Percentiles rank a stretch among this genome's conserved stretches.
Conservation (phyloP, 2,888 invertebrate genomes). For the Drosophila sordidula region DNA sequence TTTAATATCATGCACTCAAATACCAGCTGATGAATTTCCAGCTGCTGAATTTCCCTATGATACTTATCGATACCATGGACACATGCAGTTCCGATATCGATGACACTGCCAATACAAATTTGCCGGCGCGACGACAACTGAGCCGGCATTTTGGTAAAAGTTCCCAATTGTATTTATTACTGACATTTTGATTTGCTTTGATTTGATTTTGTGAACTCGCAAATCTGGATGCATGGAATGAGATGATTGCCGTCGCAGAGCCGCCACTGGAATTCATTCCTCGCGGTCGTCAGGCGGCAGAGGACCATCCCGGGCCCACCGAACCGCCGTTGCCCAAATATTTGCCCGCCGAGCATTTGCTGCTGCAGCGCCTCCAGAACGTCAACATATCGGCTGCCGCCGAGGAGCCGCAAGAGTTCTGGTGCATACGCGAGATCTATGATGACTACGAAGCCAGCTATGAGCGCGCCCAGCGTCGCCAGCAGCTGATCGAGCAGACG, state of each 20-base stretch:
- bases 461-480: conserved; percentile 56
- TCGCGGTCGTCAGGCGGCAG: conserved; percentile 92
- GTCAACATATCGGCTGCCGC: conserved; percentile 90
- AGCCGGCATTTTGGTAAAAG: conserved; percentile 44
- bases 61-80: conserved; percentile 7
- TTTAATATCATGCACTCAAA: not conserved
- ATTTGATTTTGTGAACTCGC: conserved; percentile 79
- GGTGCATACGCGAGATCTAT: conserved; percentile 87
- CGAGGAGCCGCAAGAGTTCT: conserved; percentile 86
- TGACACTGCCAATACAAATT: conserved; percentile 38
- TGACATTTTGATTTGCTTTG: not conserved
- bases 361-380: conserved; percentile 90
- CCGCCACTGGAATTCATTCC: conserved; percentile 96
- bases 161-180: not conserved
- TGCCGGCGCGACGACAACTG: conserved; percentile 44
- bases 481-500: conserved; percentile 58
- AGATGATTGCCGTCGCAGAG: conserved; percentile 95
- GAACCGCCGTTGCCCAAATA: conserved; percentile 85
- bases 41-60: not conserved
- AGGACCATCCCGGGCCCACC: conserved; percentile 90
- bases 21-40: not conserved
- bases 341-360: conserved; percentile 87
- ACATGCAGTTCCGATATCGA: conserved; percentile 40
- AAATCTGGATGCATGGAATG: conserved; percentile 95
- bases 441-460: conserved; percentile 85